Percentiles rank a stretch among this genome's conserved stretches.
Conservation (phyloP, 2,797 vertebrate genomes). For the Centroberyx gerrardi region DNA sequence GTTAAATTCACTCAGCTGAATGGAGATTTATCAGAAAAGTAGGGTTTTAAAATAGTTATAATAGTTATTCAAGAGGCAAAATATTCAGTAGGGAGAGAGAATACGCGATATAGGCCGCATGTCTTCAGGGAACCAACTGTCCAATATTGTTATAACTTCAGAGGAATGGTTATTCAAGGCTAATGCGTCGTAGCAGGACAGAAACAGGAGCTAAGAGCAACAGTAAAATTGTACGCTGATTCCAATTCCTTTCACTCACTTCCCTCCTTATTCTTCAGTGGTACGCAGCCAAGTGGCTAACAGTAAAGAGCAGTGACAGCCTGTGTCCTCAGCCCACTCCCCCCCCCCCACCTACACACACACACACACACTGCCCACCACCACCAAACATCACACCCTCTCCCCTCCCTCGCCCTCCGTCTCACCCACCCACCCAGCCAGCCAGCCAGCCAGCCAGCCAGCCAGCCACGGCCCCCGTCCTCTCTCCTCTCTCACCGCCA, state of each 20-base stretch:
- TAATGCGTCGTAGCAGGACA: not conserved
- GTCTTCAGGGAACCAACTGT: slow-evolving; percentile 19
- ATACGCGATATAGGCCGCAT: not conserved
- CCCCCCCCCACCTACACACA: slow-evolving; percentile 54
- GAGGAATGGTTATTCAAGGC: not conserved
- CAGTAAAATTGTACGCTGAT: slow-evolving; percentile 6
- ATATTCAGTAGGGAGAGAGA: not conserved
- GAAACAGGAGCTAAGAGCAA: slow-evolving; percentile 11
- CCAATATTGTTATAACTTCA: not conserved
- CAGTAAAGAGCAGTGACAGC: slow-evolving; percentile 73
- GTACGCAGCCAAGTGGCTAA: slow-evolving; percentile 60
- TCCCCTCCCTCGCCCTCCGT: slow-evolving; percentile 35
- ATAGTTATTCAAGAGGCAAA: not conserved
- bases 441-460: slow-evolving; percentile 61
- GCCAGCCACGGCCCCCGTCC: slow-evolving; percentile 69
- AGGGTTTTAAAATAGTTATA: not conserved
- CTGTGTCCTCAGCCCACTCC: slow-evolving; percentile 60
- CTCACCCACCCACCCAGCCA: slow-evolving; percentile 63
- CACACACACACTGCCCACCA: slow-evolving; percentile 64
- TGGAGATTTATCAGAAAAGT: slow-evolving; percentile 3
- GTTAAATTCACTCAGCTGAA: slow-evolving; percentile 40
- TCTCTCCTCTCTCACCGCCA: slow-evolving; percentile 92
- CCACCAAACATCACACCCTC: slow-evolving; percentile 76
- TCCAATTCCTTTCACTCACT: slow-evolving; percentile 20
- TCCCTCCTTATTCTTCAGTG: slow-evolving; percentile 41